Evolutionary conservation across 2,888 invertebrate genomes (phyloP).

Genomic region (Diadromus collaris): DNA sequence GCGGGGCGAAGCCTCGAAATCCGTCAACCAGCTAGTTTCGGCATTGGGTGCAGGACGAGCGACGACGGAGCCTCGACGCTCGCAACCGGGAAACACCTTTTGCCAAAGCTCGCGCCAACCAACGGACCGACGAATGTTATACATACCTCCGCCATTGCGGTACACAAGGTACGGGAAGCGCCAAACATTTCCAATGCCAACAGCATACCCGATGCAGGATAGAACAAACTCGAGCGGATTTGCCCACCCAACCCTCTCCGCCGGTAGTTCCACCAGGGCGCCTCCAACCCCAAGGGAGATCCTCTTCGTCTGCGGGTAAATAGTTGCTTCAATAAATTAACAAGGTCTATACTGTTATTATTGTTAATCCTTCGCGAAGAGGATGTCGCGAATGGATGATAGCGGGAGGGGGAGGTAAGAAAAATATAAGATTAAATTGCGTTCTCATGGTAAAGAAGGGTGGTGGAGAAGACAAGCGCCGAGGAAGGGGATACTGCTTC

Average conservation of each 20-base stretch:
- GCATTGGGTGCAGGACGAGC: background rate
- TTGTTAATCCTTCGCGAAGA: background rate
- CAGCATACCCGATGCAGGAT: slow-evolving; percentile 89
- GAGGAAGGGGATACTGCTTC: background rate
- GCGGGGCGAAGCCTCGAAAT: background rate
- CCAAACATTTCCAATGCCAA: slow-evolving; percentile 91
- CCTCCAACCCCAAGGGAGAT: slow-evolving; percentile 73
- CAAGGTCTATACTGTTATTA: slow-evolving; percentile 7
- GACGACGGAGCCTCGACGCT: background rate
- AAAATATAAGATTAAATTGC: background rate
- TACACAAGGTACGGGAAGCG: slow-evolving; percentile 90
- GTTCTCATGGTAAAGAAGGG: background rate
- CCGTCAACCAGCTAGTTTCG: slow-evolving; percentile 41
- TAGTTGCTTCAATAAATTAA: slow-evolving; percentile 24
- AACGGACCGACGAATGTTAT: slow-evolving; percentile 57
- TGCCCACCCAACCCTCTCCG: slow-evolving; percentile 83
- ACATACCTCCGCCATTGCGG: slow-evolving; percentile 89
- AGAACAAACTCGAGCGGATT: slow-evolving; percentile 87
- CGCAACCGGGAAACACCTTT: slow-evolving; percentile 12
- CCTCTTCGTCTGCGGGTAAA: slow-evolving; percentile 69
- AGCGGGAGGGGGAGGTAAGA: background rate
- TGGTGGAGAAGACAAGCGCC: no score
- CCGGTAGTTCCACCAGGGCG: slow-evolving; percentile 69
- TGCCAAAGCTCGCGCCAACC: slow-evolving; percentile 8
- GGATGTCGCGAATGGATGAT: background rate